phyloP scores from a whole-genome alignment of 1,140 invertebrate species.

The Alviniconcha marisindica region DNA sequence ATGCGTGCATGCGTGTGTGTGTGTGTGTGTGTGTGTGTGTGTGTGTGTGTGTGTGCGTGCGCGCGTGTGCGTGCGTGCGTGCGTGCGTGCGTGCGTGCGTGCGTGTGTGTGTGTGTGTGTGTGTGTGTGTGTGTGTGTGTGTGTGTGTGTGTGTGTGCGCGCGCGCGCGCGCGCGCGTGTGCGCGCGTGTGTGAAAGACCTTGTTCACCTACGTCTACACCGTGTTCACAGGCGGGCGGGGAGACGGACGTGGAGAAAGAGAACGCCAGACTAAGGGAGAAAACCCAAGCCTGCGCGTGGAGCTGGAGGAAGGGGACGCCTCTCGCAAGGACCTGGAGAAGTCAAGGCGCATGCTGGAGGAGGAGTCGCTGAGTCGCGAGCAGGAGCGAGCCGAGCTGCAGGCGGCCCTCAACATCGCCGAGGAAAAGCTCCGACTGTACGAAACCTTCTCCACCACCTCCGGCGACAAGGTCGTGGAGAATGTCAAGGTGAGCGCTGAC shows the following conservation, averaged over 20 bases:
- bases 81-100: too few species aligned
- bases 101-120: background rate
- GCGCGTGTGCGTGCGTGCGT: too few species aligned
- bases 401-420: constrained; percentile 56
- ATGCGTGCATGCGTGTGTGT: too few species aligned
- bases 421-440: constrained; percentile 65
- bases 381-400: constrained; percentile 50
- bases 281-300: constrained; percentile 50
- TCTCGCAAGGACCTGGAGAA: constrained; percentile 56
- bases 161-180: too few species aligned
- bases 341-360: constrained; percentile 56
- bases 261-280: constrained; percentile 56
- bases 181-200: too few species aligned
- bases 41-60: background rate
- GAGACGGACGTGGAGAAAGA: constrained; percentile 63
- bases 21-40: too few species aligned
- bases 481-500: constrained; percentile 56
- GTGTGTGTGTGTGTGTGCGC: too few species aligned
- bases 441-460: constrained; percentile 48
- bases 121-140: background rate
- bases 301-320: constrained; percentile 24
- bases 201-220: too few species aligned
- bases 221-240: constrained; percentile 34
- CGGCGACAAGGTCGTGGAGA: constrained; percentile 56
- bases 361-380: constrained; percentile 61